Percentiles rank a stretch among this genome's conserved stretches.
phyloP scores from a whole-genome alignment of 1,140 invertebrate genomes.

The Gryllus bimaculatus region DNA sequence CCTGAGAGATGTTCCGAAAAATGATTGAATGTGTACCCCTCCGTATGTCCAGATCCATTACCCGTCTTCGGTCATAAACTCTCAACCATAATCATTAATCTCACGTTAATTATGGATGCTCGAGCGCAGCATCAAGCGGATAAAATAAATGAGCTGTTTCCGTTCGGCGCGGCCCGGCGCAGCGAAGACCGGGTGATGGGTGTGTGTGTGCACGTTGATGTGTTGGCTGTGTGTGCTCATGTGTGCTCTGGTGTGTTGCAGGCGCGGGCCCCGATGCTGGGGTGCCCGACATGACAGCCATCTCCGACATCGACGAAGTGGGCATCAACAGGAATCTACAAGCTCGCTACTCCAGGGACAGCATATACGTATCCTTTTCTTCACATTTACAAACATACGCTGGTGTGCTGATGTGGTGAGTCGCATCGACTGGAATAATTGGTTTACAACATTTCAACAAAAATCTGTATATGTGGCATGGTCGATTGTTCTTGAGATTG shows the following conservation, averaged over 20 bases:
- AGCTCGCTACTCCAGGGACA: constrained; percentile 70
- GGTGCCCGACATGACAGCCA: constrained; percentile 85
- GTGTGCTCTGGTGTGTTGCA: not conserved
- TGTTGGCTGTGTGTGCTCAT: not conserved
- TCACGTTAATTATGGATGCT: not conserved
- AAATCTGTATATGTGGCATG: too few species aligned
- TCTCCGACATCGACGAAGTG: constrained; percentile 83
- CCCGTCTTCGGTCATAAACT: not conserved
- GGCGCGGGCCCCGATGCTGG: constrained; percentile 40
- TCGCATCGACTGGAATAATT: too few species aligned
- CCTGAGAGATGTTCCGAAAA: too few species aligned
- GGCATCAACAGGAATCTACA: constrained; percentile 86
- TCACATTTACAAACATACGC: not conserved
- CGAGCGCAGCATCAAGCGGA: not conserved
- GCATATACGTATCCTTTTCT: constrained; percentile 87
- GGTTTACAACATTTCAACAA: too few species aligned
- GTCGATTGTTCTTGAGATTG: too few species aligned
- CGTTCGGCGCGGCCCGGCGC: not conserved
- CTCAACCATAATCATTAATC: not conserved
- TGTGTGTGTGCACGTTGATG: constrained; percentile 8
- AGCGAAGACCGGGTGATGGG: not conserved
- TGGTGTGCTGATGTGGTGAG: not conserved
- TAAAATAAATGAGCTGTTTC: not conserved
- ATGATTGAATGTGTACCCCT: too few species aligned
- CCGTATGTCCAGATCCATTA: not conserved